Base-by-base conservation (phyloP, 1,140 invertebrate species). In the Penaeus japonicus region DNA sequence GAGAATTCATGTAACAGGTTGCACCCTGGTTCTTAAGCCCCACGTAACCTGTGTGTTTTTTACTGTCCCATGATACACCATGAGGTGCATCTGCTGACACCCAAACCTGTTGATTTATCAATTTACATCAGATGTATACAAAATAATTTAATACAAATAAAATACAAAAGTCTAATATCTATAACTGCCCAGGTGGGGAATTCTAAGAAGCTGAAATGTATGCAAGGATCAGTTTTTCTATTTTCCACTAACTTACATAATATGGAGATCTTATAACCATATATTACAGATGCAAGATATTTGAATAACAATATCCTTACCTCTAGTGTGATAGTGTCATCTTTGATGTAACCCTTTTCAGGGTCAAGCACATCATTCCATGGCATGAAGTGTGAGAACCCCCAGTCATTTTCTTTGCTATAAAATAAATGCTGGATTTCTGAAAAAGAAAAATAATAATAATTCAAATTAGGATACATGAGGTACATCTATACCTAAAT, bases 1-100 rank as follows among this genome's bases (percentile, higher is more conserved):
- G 94, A 5, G 99, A 99, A 92, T 99, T 99, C 99, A 99, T 99
- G 92, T 99, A 99, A 93, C 99, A 99, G 18, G 99, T 99, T 82
- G 99, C 99, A 86, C 99, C 99, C 94, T 99, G 99, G 93, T 99
- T 99, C 93, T 99, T 99, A n/a, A 99, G 94, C 79, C 99, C 97
- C 90, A 99, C 99, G 94, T 96, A 99, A 82, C 99, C 99, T 24
- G 99, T 99, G 92, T 99, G 98, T 93, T 99, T 99, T 94, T 99
- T 99, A 55, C 98, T 99, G 93, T 99, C 98, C 98, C 98, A 99
- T 62, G 97, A 96, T 0, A 99, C 98, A 78, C 98, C 99, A 93
- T 99, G 98, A 18, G 99, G 99, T 47, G 98, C 98, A 94, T 99
- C 98, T 22, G 99, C 99, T 62, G 95, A 95, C 0, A 99, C 98